Evolutionary conservation across 2,888 invertebrate genomes (phyloP).

Genomic region (Frankliniella intonsa): DNA sequence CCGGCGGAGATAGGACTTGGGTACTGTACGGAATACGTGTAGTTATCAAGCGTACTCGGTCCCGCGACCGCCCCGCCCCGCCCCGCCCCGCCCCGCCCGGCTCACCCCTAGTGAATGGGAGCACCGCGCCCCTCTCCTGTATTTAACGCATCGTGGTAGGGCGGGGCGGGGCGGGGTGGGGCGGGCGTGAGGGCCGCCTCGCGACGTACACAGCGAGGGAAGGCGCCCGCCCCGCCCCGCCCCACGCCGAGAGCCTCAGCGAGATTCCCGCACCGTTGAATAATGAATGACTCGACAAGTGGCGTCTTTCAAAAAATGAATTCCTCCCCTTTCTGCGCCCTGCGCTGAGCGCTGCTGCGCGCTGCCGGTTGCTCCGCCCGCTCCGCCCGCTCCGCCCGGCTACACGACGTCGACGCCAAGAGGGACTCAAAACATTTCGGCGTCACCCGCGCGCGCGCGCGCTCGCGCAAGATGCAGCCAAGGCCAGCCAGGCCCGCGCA

Average conservation of each 20-base stretch:
- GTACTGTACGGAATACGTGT: no score
- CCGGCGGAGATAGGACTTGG: no score
- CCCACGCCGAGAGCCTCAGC: neutral
- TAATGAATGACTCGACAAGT: slow-evolving; percentile 25
- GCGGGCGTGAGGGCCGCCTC: neutral
- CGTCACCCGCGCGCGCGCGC: no score
- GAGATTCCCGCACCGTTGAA: slow-evolving; percentile 26
- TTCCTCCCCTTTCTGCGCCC: neutral
- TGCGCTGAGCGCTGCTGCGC: no score
- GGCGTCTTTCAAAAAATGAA: slow-evolving; percentile 26
- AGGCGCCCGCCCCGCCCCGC: neutral
- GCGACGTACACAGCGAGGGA: neutral
- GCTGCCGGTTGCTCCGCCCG: neutral
- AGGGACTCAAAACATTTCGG: no score
- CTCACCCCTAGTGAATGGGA: neutral
- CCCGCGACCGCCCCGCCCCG: no score
- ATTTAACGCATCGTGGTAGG: neutral
- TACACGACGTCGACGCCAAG: neutral
- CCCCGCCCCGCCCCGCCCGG: neutral
- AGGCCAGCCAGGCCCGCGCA: no score
- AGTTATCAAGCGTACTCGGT: no score
- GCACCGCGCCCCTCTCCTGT: neutral
- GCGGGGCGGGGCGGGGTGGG: neutral
- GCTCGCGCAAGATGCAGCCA: no score
- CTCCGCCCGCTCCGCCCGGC: neutral